Conservation (phyloP, 1,140 invertebrate genomes). For the Gryllus bimaculatus region DNA sequence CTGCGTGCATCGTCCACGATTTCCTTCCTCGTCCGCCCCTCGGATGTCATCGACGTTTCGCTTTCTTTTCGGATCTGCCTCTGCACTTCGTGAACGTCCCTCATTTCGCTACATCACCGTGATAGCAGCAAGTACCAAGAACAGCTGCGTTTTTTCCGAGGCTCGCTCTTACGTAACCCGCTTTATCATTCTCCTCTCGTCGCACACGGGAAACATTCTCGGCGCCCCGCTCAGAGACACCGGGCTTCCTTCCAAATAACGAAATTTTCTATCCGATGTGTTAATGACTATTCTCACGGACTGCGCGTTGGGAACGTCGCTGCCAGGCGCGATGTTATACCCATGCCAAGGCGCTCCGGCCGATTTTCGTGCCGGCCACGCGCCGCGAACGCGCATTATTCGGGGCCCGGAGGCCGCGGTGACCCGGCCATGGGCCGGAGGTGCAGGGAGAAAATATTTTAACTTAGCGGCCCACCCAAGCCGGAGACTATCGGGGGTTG, state of each 20-base stretch:
- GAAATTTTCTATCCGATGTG: neutral
- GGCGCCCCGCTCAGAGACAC: neutral
- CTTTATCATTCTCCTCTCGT: no score
- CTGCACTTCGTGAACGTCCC: neutral
- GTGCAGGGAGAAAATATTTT: neutral
- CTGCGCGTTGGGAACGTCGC: neutral
- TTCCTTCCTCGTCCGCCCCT: neutral
- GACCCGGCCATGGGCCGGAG: conserved; percentile 1
- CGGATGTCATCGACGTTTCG: neutral
- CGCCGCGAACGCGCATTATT: neutral
- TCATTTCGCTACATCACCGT: neutral
- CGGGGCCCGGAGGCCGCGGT: no score
- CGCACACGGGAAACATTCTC: no score
- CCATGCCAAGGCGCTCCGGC: neutral
- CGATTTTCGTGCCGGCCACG: neutral
- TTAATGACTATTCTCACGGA: neutral
- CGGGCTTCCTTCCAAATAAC: neutral
- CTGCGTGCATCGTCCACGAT: no score
- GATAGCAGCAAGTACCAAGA: neutral
- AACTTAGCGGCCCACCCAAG: conserved; percentile 2
- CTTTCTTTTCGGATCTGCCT: neutral
- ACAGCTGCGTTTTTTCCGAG: neutral
- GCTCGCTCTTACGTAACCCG: neutral
- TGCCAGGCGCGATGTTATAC: neutral
- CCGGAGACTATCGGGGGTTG: no score